These are phyloP conservation scores for Pollenia labialis DNA, from an alignment of 2,888 invertebrate genomes.

Conservation along the genomic window DNA sequence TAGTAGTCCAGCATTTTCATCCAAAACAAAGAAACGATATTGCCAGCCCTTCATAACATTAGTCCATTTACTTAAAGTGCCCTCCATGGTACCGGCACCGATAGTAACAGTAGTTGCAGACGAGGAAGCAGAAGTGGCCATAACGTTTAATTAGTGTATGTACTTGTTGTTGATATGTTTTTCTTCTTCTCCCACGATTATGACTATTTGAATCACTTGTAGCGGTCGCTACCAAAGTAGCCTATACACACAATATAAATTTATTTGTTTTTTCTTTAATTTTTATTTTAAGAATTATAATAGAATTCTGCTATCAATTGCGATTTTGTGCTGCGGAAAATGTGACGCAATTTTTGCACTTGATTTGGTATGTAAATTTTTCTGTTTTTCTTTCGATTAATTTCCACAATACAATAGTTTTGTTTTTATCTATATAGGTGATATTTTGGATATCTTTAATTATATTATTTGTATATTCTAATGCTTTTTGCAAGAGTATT, in stretches of 20 bases:
- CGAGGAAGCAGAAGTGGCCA: conserved; percentile 56
- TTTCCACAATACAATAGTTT: neutral
- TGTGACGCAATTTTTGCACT: conserved; percentile 61
- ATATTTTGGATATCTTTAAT: neutral
- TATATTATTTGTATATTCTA: neutral
- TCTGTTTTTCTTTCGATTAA: neutral
- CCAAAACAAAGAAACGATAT: conserved; percentile 99
- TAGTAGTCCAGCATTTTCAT: conserved; percentile 97
- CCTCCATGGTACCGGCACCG: conserved; percentile 79
- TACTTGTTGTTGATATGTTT: neutral
- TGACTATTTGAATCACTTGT: conserved; percentile 16
- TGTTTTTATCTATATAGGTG: neutral
- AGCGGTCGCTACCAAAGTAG: neutral
- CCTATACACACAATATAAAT: neutral
- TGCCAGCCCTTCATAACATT: conserved; percentile 93
- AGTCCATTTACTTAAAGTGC: conserved; percentile 84
- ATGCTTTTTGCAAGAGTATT: neutral
- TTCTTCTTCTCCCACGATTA: neutral
- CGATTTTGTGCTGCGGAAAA: conserved; percentile 19
- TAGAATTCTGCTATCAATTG: conserved; percentile 51
- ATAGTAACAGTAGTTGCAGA: conserved; percentile 33
- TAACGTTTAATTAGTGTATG: conserved; percentile 3
- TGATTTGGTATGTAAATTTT: conserved; percentile 33
- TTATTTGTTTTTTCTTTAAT: neutral
- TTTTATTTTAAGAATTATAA: conserved; percentile 55